Base-by-base conservation (phyloP, 2,113 vertebrate genomes). In the Holacanthus passer region DNA sequence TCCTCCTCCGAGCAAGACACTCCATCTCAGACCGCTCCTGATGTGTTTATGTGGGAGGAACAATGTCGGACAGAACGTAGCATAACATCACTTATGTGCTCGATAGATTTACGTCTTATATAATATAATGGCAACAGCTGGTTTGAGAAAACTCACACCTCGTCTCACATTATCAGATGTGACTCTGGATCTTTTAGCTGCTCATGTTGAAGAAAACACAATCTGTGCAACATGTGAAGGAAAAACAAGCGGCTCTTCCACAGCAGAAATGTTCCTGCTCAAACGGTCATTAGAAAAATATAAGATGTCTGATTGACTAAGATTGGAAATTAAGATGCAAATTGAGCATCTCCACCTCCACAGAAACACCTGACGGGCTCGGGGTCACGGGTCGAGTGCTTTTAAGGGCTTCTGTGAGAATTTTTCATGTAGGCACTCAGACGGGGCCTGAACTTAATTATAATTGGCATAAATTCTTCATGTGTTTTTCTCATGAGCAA, bases 241-340 rank as follows among this genome's bases (percentile, higher is more conserved):
- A 4, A 41, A 68, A 76, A 29, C 60, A 69, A 37, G 22, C 45
- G 12, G 41, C 13, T 79, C 16, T 19, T 16, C n/a, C 10, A 32
- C 14, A 39, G 39, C 56, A 14, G 39, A 69, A 47, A 3, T 6
- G 47, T 66, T 4, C 48, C 27, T 20, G 11, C 71, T 45, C n/a
- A 52, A 73, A 81, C 9, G 73, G 68, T 86, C 77, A 77, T 87
- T 72, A 77, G n/a, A 72, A 62, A 76, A 84, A 59, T 69, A 41
- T 74, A 60, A 68, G 67, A 1, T 0, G 19, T 68, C 48, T 73
- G 78, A 73, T 20, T 69, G 73, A 82, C 52, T 66, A 56, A 84
- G 78, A 75, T 55, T 58, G 31, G 60, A n/a, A 66, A 84, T 89
- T 50, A 89, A 63, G 67, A 85, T 78, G 71, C 81, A 85, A 81